Evolutionary conservation across 2,113 vertebrate species (phyloP), one percentile per base, ranked within the genome.

Genomic region (Azemiops feae): DNA sequence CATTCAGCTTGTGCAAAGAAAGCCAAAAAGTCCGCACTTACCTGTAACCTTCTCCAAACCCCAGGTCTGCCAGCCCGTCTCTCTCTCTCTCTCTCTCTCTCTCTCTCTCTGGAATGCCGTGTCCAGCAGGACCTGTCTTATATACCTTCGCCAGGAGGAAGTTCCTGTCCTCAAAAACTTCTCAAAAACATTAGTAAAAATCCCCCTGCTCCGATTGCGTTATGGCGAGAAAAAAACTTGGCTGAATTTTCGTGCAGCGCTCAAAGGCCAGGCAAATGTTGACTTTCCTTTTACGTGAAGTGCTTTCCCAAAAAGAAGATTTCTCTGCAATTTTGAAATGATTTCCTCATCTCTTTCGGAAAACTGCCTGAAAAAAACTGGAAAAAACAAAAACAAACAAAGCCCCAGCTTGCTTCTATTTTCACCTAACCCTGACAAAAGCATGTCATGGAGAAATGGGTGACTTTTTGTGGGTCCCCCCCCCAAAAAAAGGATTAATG

Each of bases 81-180:
- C 1, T 64, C 27, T 64, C 30, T 14, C 18, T 34, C 0, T 6
- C 16, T 60, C 30, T 14, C 5, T 69, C 0, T 69, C n/a, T 16
- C 0, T 7, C 0, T 47, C 47, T 50, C 47, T 50, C 23, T 45
- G 45, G 45, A 47, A 4, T 2, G 34, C 6, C 0, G 85, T n/a
- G 7, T n/a, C 7, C 5, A 1, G 7, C 23, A 3, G 20, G 0
- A 11, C 8, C 3, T 27, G 14, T 39, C 39, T 39, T 22, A 1
- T 34, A 27, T 30, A 1, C 10, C 30, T 14, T 30, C 1, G 43
- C 2, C 39, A 3, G 0, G 69, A 16, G 34, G 34, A 9, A 20
- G 34, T 8, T 22, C 1, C 34, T 39, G 34, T 22, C 34, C 74
- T 64, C 16, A 22, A 39, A 81, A 57, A 20, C 54, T 54, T 54